phyloP scores from a whole-genome alignment of 2,888 invertebrate genomes.

The Theretra japonica region DNA sequence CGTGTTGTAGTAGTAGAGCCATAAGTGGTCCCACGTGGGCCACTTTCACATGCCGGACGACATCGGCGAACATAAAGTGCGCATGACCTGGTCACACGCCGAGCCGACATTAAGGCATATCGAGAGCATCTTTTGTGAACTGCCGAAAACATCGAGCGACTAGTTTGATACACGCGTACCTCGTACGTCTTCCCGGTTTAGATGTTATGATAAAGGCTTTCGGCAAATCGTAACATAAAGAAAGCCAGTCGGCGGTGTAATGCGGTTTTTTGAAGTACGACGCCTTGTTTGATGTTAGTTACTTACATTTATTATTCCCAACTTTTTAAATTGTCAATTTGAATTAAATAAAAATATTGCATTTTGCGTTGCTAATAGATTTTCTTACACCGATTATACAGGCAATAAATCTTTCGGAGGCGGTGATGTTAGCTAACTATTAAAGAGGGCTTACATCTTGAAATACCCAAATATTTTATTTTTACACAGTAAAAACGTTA shows the following conservation, averaged over 20 bases:
- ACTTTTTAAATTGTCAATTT: too few relatives aligned
- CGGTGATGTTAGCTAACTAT: too few relatives aligned
- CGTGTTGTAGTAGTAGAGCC: not conserved
- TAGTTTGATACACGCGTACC: not conserved
- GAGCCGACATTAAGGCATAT: slow-evolving; percentile 29
- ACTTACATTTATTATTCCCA: too few relatives aligned
- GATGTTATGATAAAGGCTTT: slow-evolving; percentile 17
- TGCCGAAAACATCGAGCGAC: slow-evolving; percentile 8
- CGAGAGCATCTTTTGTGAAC: slow-evolving; percentile 28
- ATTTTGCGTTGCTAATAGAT: too few relatives aligned
- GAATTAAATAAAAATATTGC: too few relatives aligned
- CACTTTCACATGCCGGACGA: not conserved
- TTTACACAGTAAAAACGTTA: too few relatives aligned
- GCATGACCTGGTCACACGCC: slow-evolving; percentile 12
- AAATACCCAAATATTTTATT: too few relatives aligned
- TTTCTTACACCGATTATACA: not conserved
- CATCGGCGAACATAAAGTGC: slow-evolving; percentile 12
- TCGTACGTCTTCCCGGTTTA: not conserved
- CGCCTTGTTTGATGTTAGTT: not conserved
- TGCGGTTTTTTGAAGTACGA: not conserved
- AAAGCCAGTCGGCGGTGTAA: slow-evolving; percentile 7
- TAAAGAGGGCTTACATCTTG: too few relatives aligned
- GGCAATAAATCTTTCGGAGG: not conserved
- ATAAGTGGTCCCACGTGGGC: not conserved
- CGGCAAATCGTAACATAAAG: slow-evolving; percentile 25